Percentiles rank a stretch among this genome's conserved stretches.
Evolutionary conservation across 2,113 vertebrate species (phyloP).

Genomic region (Aphyosemion australe): DNA sequence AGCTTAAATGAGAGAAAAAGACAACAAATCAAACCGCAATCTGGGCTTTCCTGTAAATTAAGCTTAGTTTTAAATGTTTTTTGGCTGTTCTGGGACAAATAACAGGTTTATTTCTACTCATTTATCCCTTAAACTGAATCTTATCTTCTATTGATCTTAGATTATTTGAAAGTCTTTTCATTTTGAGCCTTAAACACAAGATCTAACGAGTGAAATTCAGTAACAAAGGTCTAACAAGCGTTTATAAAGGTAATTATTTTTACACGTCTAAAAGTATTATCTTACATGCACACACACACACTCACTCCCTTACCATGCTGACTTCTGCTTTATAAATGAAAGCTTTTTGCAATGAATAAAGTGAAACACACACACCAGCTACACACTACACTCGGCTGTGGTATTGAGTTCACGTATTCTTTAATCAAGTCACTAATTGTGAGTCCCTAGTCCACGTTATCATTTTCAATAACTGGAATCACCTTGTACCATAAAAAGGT

Average conservation of each 20-base stretch:
- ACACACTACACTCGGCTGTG: background rate
- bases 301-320: background rate
- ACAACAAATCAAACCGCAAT: too few relatives aligned
- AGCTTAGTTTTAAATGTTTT: too few relatives aligned
- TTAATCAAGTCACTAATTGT: background rate
- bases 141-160: too few relatives aligned
- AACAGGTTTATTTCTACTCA: too few relatives aligned
- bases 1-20: too few relatives aligned
- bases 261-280: slow-evolving; percentile 26
- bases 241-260: slow-evolving; percentile 38
- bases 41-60: too few relatives aligned
- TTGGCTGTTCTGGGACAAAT: too few relatives aligned
- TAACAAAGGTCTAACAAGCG: slow-evolving; percentile 29
- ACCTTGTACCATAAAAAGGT: background rate
- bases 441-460: slow-evolving; percentile 7
- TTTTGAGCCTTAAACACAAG: too few relatives aligned
- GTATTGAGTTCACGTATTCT: background rate
- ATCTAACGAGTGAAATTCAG: slow-evolving; percentile 17
- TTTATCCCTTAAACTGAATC: too few relatives aligned
- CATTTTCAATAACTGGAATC: slow-evolving; percentile 6
- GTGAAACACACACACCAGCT: background rate
- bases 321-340: background rate
- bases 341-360: slow-evolving; percentile 3
- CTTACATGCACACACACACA: background rate
- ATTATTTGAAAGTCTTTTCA: too few relatives aligned